Evolutionary conservation across 53 echinoderm and acorn worm species (phyloP), one percentile per base, ranked within the genome.

Genomic region (Echinometra lucunter): DNA sequence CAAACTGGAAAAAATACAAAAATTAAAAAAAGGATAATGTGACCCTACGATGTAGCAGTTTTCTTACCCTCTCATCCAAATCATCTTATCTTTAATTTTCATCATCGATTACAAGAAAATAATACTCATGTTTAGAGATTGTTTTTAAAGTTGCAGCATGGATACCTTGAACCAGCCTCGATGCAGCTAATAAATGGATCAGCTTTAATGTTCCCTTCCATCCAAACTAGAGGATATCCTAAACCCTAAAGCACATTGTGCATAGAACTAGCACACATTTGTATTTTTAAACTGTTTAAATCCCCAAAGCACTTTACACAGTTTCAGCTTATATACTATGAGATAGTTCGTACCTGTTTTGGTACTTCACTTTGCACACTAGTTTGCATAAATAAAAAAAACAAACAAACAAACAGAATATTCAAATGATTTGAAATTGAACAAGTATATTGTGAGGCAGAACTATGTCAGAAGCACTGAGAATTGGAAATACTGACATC

Each of bases 191-290:
- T 34, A 72, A 0, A 40, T 6, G 4, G 21, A 78, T 78, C 40
- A 78, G 42, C 40, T 40, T 78, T 21, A 42, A 78, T 78, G 23
- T 8, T 37, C 74, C 15, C 21, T 37, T 35, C 37, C 18, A 78
- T 40, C 38, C 42, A 38, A 5, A n/a, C n/a, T 85, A 7, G 10
- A 25, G 49, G 2, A 85, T 47, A 85, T 16, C 81, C 38, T 85
- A 30, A 85, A 13, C 40, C 81, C 38, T 85, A 30, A 85, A 13
- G 28, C n/a, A 85, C n/a, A 13, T 47, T 30, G 85, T 2, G 11
- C 9, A 49, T 40, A n/a, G 19, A 81, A 9, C 19, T 85, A 85
- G 85, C 85, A 85, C 85, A 85, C 85, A 47, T 18, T n/a, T 85
- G 85, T 85, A 85, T 27, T 53, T 74, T 49, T 42, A 35, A 34